Conservation (phyloP, 2,888 invertebrate species). For the Cosmia trapezina region DNA sequence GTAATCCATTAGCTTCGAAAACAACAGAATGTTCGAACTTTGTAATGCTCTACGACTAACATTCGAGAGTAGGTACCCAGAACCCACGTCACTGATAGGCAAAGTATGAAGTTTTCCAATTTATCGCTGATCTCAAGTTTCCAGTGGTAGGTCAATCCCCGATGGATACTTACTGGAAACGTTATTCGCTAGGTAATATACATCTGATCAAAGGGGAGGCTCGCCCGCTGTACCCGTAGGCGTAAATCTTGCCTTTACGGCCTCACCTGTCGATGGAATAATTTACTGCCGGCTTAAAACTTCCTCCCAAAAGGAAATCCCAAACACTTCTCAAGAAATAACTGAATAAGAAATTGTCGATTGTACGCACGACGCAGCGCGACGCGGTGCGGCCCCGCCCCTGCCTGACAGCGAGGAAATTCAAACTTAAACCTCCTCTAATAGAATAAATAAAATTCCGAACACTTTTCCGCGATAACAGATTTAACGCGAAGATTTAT, state of each 20-base stretch:
- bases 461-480: conserved; percentile 64
- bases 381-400: conserved; percentile 51
- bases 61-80: conserved; percentile 42
- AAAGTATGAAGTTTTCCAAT: conserved; percentile 80
- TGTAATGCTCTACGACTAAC: conserved; percentile 55
- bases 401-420: conserved; percentile 79
- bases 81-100: conserved; percentile 68
- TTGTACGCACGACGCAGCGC: conserved; percentile 75
- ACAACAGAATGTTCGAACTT: conserved; percentile 67
- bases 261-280: conserved; percentile 90
- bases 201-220: conserved; percentile 87
- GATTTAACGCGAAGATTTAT: conserved; percentile 67
- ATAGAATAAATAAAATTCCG: conserved; percentile 82
- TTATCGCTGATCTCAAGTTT: conserved; percentile 78
- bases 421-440: conserved; percentile 80
- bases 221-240: conserved; percentile 83
- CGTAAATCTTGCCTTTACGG: conserved; percentile 90
- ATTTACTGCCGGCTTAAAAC: conserved; percentile 90
- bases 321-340: conserved; percentile 89
- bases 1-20: conserved; percentile 76
- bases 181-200: conserved; percentile 86
- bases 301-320: conserved; percentile 87
- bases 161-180: conserved; percentile 83
- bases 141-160: conserved; percentile 81
- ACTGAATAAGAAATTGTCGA: conserved; percentile 88